Conservation (phyloP, 37 sponge, comb jelly and placozoan species). For the Bolinopsis microptera region DNA sequence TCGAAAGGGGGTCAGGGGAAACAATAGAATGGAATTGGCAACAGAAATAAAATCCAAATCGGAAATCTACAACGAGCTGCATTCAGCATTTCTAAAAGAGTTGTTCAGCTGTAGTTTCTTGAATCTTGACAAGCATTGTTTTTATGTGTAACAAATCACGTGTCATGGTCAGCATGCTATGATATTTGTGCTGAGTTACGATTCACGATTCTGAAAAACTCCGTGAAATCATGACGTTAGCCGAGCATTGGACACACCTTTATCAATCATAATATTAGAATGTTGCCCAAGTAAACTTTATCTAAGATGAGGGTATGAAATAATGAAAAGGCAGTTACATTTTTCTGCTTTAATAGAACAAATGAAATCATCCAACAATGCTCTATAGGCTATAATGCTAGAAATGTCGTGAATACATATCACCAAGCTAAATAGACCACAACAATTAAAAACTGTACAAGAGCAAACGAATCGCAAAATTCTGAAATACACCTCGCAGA, state of each 20-base stretch:
- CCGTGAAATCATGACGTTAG: neutral
- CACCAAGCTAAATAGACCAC: too few relatives aligned
- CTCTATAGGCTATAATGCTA: too few relatives aligned
- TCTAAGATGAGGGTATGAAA: too few relatives aligned
- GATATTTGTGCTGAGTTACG: neutral
- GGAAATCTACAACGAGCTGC: neutral
- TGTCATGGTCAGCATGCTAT: neutral
- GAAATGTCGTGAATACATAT: too few relatives aligned
- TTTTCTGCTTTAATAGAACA: too few relatives aligned
- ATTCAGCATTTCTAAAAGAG: neutral
- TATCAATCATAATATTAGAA: neutral
- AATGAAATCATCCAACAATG: too few relatives aligned
- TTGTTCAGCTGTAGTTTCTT: neutral
- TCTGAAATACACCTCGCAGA: too few relatives aligned
- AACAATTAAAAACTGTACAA: too few relatives aligned
- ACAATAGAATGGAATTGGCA: neutral
- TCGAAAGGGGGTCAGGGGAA: too few relatives aligned
- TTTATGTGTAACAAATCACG: conserved; percentile 21
- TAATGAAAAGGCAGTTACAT: too few relatives aligned
- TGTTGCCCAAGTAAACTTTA: neutral
- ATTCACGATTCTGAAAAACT: neutral
- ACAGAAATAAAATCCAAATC: too few relatives aligned
- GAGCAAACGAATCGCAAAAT: too few relatives aligned
- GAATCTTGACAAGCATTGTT: neutral
- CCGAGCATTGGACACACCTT: neutral